These are phyloP conservation scores for Ranitomeya variabilis DNA, from an alignment of 2,113 vertebrate genomes.

Conservation along the genomic window DNA sequence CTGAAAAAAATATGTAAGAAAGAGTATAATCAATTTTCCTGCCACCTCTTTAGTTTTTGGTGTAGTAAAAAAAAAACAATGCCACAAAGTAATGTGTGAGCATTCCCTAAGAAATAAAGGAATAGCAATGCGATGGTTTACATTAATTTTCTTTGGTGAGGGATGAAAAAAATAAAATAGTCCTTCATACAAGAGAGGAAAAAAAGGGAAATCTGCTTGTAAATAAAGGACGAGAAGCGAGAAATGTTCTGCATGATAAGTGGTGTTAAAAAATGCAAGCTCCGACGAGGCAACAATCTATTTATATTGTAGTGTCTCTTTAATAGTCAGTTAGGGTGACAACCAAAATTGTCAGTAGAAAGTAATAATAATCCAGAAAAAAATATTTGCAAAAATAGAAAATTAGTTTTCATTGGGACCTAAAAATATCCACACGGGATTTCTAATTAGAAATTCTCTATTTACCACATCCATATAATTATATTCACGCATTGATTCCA, in stretches of 20 bases:
- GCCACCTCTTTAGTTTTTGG: too few relatives aligned
- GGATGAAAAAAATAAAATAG: neutral
- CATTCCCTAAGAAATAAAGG: neutral
- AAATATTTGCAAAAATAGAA: conserved; percentile 27
- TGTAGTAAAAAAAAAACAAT: too few relatives aligned
- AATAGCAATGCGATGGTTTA: neutral
- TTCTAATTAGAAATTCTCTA: conserved; percentile 1
- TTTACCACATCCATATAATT: neutral
- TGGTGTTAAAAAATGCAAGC: conserved; percentile 50
- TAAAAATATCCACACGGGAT: conserved; percentile 6
- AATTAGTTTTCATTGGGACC: neutral
- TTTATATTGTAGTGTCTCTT: conserved; percentile 43
- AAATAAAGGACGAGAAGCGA: conserved; percentile 22
- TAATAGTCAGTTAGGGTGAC: conserved; percentile 44
- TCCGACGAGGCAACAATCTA: conserved; percentile 34
- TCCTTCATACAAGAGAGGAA: neutral
- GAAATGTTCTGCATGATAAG: conserved; percentile 2
- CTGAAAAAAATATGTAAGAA: too few relatives aligned
- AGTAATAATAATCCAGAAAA: neutral
- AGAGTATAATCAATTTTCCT: too few relatives aligned
- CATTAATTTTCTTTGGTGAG: neutral
- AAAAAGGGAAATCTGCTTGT: neutral
- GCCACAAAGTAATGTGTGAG: too few relatives aligned
- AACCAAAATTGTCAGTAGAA: conserved; percentile 6
- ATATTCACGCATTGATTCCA: conserved; percentile 3